phyloP scores from a whole-genome alignment of 2,888 invertebrate species.

The Dryobotodes eremita region DNA sequence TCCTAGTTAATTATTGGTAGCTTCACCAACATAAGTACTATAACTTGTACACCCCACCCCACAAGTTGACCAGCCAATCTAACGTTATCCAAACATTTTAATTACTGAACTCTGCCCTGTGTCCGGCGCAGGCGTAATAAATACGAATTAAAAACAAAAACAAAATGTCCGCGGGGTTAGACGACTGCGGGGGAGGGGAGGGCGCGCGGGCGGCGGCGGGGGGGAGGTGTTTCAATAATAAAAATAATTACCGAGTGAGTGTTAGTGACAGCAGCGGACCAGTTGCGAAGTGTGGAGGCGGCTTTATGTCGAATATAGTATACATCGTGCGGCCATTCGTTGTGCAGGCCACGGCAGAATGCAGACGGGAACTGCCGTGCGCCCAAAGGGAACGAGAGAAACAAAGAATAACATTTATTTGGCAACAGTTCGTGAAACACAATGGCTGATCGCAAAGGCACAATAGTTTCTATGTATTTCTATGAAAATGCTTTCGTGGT shows the following conservation, averaged over 20 bases:
- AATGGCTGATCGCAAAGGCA: no score
- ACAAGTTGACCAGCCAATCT: conserved; percentile 51
- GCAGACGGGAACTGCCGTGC: no score
- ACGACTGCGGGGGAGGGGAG: conserved; percentile 37
- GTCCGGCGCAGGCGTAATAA: conserved; percentile 70
- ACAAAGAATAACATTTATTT: no score
- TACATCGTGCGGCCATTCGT: no score
- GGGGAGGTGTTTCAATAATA: conserved; percentile 75
- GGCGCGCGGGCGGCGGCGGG: conserved; percentile 39
- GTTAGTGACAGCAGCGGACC: conserved; percentile 78
- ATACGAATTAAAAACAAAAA: conserved; percentile 77
- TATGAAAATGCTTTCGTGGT: neutral
- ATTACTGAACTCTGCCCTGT: conserved; percentile 52
- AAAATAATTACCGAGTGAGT: conserved; percentile 83
- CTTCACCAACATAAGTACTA: neutral
- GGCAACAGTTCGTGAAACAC: no score
- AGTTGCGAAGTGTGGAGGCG: conserved; percentile 66
- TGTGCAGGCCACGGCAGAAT: no score
- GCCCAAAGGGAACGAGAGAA: no score
- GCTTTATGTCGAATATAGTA: conserved; percentile 46
- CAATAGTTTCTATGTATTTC: neutral
- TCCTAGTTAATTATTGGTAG: neutral
- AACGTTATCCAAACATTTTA: conserved; percentile 56
- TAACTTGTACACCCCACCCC: conserved; percentile 33
- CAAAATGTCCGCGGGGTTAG: conserved; percentile 62